A percentile compares a stretch with the other conserved stretches of the same genome.
Evolutionary conservation across 2,888 invertebrate genomes (phyloP).

Genomic region (Argyresthia goedartella): DNA sequence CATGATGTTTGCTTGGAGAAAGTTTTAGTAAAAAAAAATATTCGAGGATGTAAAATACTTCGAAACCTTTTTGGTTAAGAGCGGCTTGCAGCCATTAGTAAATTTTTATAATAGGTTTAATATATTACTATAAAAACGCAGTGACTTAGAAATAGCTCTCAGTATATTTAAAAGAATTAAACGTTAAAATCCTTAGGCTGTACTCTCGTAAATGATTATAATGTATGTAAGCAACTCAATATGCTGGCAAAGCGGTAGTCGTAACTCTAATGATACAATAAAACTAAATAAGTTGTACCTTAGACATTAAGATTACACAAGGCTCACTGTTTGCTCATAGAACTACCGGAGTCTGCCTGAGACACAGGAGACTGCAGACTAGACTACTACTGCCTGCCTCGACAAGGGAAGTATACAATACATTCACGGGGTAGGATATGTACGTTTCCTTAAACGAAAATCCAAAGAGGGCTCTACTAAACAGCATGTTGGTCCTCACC

Average conservation of each 20-base stretch:
- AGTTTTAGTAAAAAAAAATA: conserved; percentile 47
- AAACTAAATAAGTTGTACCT: conserved; percentile 68
- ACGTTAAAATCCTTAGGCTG: conserved; percentile 71
- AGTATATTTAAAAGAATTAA: conserved; percentile 49
- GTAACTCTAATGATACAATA: conserved; percentile 68
- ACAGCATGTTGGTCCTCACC: conserved; percentile 51
- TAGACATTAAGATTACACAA: conserved; percentile 66
- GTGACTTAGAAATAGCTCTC: conserved; percentile 71
- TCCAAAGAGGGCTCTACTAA: conserved; percentile 29
- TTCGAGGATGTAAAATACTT: conserved; percentile 65
- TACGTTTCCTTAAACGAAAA: conserved; percentile 55
- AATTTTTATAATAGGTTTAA: conserved; percentile 31
- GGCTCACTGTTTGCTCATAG: conserved; percentile 52
- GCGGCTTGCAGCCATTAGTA: conserved; percentile 52
- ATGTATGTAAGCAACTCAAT: conserved; percentile 62
- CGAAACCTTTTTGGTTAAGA: conserved; percentile 49
- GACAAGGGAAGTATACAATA: conserved; percentile 35
- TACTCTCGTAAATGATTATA: conserved; percentile 64
- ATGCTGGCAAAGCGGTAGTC: conserved; percentile 69
- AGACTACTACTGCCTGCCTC: conserved; percentile 44
- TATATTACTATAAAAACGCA: conserved; percentile 49
- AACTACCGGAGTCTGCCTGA: conserved; percentile 24
- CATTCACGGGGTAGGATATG: conserved; percentile 62
- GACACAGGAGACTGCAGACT: neutral
- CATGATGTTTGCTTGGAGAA: conserved; percentile 56